Conservation (phyloP, 2,888 invertebrate species). For the Pachycephus smyrnensis region DNA sequence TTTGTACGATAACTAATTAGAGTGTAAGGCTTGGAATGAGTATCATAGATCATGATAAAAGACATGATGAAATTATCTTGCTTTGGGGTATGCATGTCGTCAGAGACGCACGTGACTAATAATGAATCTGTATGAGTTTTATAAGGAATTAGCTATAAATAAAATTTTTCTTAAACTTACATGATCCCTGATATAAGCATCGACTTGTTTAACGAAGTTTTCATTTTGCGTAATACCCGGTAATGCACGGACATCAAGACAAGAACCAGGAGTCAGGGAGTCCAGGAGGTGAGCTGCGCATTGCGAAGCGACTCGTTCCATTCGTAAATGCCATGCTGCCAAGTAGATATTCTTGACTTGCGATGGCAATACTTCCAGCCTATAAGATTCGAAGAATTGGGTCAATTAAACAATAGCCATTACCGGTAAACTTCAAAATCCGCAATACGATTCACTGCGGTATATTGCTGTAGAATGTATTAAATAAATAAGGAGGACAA, state of each 20-base stretch:
- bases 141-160: not conserved
- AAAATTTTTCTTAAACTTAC: constrained; percentile 65
- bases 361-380: constrained; percentile 52
- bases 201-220: constrained; percentile 74
- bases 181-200: constrained; percentile 77
- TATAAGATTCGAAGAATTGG: constrained; percentile 23
- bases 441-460: constrained; percentile 12
- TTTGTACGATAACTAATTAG: too few relatives aligned
- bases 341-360: constrained; percentile 82
- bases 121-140: not conserved
- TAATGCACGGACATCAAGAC: constrained; percentile 71
- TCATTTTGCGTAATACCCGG: constrained; percentile 69
- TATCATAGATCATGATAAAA: too few relatives aligned
- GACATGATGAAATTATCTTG: not conserved
- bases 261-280: constrained; percentile 70
- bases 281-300: constrained; percentile 75
- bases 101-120: not conserved
- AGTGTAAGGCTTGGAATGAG: too few relatives aligned
- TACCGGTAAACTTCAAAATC: not conserved
- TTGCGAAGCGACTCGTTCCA: constrained; percentile 79
- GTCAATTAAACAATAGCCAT: not conserved
- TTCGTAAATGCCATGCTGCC: constrained; percentile 82
- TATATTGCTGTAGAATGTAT: not conserved
- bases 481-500: not conserved
- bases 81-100: not conserved